Evolutionary conservation across 2,797 vertebrate genomes (phyloP).

Genomic region (Lates japonicus): DNA sequence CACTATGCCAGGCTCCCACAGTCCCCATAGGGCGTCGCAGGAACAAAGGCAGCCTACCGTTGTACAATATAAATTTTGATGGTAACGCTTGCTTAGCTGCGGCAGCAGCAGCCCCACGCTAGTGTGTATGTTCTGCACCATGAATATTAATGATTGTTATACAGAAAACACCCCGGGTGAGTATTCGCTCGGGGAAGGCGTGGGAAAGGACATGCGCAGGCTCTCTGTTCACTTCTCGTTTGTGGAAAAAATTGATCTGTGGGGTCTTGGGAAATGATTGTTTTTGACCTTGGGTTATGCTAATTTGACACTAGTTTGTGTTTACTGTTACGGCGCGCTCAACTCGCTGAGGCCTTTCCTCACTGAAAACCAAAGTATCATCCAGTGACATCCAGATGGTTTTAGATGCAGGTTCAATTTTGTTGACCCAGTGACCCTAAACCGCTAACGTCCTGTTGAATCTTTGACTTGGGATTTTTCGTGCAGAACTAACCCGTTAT

Average conservation of each 20-base stretch:
- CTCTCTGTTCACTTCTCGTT: constrained; percentile 47
- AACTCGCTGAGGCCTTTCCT: constrained; percentile 13
- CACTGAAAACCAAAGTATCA: not conserved
- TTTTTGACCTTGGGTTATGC: constrained; percentile 75
- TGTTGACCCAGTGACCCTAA: too few relatives aligned
- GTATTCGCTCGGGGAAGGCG: constrained; percentile 46
- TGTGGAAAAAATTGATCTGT: constrained; percentile 57
- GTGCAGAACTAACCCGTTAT: not conserved
- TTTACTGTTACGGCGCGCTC: constrained; percentile 57
- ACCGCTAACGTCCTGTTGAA: too few relatives aligned
- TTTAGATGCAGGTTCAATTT: too few relatives aligned
- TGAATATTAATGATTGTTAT: constrained; percentile 75
- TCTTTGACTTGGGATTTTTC: too few relatives aligned
- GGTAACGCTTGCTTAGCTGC: constrained; percentile 70
- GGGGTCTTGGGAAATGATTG: constrained; percentile 59
- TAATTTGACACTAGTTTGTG: constrained; percentile 69
- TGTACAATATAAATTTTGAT: constrained; percentile 67
- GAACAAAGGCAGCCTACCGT: constrained; percentile 62
- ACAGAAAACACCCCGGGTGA: constrained; percentile 59
- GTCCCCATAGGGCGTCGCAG: constrained; percentile 46
- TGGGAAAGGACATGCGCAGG: constrained; percentile 53
- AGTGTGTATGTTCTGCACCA: constrained; percentile 49
- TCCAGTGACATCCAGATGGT: not conserved
- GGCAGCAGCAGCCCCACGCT: constrained; percentile 17
- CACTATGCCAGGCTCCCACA: constrained; percentile 31